phyloP scores from a whole-genome alignment of 1,140 invertebrate genomes.

The Dendrolimus punctatus region DNA sequence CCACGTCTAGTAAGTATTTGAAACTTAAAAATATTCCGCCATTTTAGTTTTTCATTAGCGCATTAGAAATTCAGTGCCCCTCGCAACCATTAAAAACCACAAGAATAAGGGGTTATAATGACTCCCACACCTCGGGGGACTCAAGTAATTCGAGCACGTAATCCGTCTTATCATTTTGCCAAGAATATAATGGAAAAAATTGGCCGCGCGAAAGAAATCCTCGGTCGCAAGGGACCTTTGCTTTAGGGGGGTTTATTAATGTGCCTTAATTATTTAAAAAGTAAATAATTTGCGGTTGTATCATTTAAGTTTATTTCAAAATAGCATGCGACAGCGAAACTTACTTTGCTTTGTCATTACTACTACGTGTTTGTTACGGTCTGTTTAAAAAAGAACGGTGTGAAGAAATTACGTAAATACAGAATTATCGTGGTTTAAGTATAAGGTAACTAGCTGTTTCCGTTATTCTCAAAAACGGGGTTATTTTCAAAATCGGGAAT shows the following conservation, averaged over 20 bases:
- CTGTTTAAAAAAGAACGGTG: too few relatives aligned
- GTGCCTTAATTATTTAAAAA: slow-evolving; percentile 4
- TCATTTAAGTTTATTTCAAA: neutral
- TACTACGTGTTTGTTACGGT: too few relatives aligned
- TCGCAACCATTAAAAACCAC: slow-evolving; percentile 26
- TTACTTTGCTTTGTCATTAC: too few relatives aligned
- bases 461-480: too few relatives aligned
- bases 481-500: too few relatives aligned
- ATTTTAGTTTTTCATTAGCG: neutral
- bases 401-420: too few relatives aligned
- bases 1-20: too few relatives aligned
- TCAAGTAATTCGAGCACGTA: slow-evolving; percentile 45
- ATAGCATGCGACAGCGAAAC: neutral
- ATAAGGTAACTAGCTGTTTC: too few relatives aligned
- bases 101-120: slow-evolving; percentile 14
- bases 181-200: slow-evolving; percentile 59
- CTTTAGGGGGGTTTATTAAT: slow-evolving; percentile 7
- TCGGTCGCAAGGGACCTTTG: slow-evolving; percentile 21
- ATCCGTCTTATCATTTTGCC: slow-evolving; percentile 61
- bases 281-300: neutral
- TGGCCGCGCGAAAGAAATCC: slow-evolving; percentile 41
- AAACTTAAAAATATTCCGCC: neutral
- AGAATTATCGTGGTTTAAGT: too few relatives aligned
- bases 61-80: slow-evolving; percentile 18
- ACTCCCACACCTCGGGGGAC: slow-evolving; percentile 32